Conservation (phyloP, 2,113 vertebrate species). For the Anoura caudifer region DNA sequence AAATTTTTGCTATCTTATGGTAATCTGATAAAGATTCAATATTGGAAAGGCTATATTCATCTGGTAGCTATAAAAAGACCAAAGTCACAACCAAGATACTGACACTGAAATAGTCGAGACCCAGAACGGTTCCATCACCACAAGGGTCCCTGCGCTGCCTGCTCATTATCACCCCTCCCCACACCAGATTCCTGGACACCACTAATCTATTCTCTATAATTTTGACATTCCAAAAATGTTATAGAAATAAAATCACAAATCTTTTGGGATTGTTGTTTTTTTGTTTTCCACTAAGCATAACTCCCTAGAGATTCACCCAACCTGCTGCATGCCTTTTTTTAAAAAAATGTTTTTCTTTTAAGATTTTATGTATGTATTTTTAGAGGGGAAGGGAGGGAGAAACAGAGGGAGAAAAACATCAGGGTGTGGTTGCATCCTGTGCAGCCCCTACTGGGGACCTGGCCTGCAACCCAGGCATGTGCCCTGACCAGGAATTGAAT, state of each 20-base stretch:
- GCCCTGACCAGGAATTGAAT: too few relatives aligned
- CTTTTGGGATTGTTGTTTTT: not conserved
- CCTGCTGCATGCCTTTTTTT: not conserved
- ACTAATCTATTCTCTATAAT: not conserved
- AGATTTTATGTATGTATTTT: too few relatives aligned
- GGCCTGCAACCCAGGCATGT: too few relatives aligned
- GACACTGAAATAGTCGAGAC: not conserved
- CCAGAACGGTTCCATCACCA: not conserved
- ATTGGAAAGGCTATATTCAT: not conserved
- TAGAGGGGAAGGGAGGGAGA: too few relatives aligned
- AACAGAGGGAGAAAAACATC: too few relatives aligned
- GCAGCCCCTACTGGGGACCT: too few relatives aligned
- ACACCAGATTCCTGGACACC: not conserved
- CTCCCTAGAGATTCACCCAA: not conserved
- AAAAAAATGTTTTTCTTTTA: too few relatives aligned
- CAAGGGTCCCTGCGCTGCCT: not conserved
- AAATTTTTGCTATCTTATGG: not conserved
- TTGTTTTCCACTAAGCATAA: not conserved
- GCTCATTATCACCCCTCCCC: not conserved
- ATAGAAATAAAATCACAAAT: not conserved
- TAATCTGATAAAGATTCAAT: conserved; percentile 21
- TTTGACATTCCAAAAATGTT: not conserved
- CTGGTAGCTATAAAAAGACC: not conserved
- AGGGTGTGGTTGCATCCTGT: too few relatives aligned
- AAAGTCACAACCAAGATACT: not conserved